Conservation (phyloP, 2,797 vertebrate species). For the Oophaga sylvatica region DNA sequence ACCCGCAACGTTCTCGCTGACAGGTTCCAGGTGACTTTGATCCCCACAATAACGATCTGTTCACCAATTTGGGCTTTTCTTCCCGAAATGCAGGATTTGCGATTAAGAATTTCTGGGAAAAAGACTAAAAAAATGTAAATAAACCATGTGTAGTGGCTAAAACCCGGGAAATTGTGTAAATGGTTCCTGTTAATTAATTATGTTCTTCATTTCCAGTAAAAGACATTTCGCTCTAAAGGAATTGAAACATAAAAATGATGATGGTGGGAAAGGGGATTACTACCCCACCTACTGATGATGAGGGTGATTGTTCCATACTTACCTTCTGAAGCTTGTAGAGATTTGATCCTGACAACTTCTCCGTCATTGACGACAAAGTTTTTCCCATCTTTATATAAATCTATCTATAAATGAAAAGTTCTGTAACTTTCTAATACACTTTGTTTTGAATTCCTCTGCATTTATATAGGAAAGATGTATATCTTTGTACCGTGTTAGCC, state of each 20-base stretch:
- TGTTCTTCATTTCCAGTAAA: not conserved
- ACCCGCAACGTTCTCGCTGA: constrained; percentile 2
- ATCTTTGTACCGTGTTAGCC: no score
- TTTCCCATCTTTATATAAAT: no score
- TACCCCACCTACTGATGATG: not conserved
- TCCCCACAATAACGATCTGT: constrained; percentile 30
- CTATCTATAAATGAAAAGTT: no score
- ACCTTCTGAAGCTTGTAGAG: no score
- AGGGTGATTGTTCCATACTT: no score
- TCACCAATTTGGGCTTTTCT: constrained; percentile 18
- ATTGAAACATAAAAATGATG: not conserved
- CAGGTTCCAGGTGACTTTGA: constrained; percentile 55
- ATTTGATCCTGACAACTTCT: no score
- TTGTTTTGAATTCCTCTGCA: no score
- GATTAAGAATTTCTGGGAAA: constrained; percentile 34
- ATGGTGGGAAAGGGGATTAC: not conserved
- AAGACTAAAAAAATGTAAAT: not conserved
- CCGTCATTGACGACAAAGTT: no score
- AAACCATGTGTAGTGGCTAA: not conserved
- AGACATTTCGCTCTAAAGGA: not conserved
- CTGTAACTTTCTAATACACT: no score
- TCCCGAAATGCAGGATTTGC: constrained; percentile 35
- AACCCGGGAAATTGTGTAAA: not conserved
- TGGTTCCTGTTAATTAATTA: not conserved
- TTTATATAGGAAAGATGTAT: no score